Conservation (phyloP, 2,797 vertebrate species). For the Manis crassicaudata region DNA sequence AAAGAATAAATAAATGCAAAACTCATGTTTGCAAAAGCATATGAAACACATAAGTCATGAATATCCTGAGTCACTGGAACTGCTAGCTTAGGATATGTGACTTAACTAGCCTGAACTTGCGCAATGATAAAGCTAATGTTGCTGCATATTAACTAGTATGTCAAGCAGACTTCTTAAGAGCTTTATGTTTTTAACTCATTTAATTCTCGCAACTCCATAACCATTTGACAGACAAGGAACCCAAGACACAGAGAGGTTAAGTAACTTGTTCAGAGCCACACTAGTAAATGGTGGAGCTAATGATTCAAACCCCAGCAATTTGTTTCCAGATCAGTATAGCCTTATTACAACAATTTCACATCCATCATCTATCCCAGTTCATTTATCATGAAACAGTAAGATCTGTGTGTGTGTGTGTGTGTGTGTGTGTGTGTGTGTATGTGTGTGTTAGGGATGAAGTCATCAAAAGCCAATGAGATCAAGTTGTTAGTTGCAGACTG, state of each 20-base stretch:
- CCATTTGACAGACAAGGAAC: background rate
- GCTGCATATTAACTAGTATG: background rate
- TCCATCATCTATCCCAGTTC: background rate
- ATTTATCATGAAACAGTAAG: background rate
- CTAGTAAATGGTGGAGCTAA: background rate
- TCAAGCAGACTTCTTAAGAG: background rate
- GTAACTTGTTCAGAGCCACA: background rate
- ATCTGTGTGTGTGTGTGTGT: background rate
- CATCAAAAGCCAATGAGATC: background rate
- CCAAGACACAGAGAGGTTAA: background rate
- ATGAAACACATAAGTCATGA: background rate
- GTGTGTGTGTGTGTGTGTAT: too few relatives aligned
- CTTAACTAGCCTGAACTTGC: background rate
- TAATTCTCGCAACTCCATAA: background rate
- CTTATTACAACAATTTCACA: background rate
- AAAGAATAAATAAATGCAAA: background rate
- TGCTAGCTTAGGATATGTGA: background rate
- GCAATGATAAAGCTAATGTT: background rate
- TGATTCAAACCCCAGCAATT: background rate
- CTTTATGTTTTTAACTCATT: background rate
- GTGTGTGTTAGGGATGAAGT: background rate
- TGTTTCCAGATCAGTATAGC: background rate
- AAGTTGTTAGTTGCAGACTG: background rate
- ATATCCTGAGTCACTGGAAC: background rate
- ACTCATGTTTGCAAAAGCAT: background rate